A percentile compares a stretch with the other conserved stretches of the same genome.
Conservation (phyloP, 1,140 invertebrate species). For the Psilanteris sp. region DNA sequence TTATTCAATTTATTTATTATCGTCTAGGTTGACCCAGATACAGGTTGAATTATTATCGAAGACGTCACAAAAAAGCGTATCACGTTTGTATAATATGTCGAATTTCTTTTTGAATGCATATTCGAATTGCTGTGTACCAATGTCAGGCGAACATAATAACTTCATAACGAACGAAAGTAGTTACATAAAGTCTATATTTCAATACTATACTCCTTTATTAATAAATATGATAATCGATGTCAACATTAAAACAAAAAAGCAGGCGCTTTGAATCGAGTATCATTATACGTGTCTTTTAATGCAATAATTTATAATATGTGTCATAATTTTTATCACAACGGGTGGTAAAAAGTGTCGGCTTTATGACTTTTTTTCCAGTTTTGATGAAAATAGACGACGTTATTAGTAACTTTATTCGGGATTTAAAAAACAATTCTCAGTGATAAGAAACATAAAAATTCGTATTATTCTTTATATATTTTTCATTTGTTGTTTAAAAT, state of each 20-base stretch:
- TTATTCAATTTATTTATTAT: too few species aligned
- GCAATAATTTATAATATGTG: slow-evolving; percentile 42
- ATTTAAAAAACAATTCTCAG: slow-evolving; percentile 20
- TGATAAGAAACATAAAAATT: slow-evolving; percentile 25
- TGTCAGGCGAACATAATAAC: too few species aligned
- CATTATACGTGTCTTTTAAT: slow-evolving; percentile 36
- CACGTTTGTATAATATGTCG: too few species aligned
- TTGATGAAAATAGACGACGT: slow-evolving; percentile 43
- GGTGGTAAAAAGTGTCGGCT: slow-evolving; percentile 39
- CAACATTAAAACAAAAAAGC: slow-evolving; percentile 2
- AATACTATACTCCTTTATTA: too few species aligned
- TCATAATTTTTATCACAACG: slow-evolving; percentile 51
- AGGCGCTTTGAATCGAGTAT: slow-evolving; percentile 21
- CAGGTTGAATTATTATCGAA: too few species aligned
- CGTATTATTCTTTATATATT: slow-evolving; percentile 8
- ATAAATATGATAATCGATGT: slow-evolving; percentile 17
- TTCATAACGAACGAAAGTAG: too few species aligned
- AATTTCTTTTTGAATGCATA: too few species aligned
- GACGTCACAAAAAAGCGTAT: too few species aligned
- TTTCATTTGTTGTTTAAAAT: slow-evolving; percentile 3
- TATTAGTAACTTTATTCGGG: slow-evolving; percentile 43
- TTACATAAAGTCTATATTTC: too few species aligned
- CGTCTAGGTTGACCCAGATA: too few species aligned
- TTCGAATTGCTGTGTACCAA: too few species aligned
- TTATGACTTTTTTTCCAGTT: slow-evolving; percentile 40